Percentiles rank a stretch among this genome's conserved stretches.
Conservation (phyloP, 64 coral and sea anemone genomes). For the Astreopora myriophthalma region DNA sequence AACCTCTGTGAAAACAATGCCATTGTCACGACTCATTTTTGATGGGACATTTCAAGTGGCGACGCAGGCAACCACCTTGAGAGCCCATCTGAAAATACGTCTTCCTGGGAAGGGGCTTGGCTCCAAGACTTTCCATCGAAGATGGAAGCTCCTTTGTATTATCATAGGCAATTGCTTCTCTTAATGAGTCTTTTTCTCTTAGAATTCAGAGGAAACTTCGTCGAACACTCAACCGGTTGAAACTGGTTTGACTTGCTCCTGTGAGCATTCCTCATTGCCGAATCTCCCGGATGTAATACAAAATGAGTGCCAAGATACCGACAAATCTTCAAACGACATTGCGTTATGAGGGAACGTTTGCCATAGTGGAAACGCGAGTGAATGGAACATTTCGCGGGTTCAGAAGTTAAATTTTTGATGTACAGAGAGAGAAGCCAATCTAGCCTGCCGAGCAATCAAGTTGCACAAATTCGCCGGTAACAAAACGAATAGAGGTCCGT, state of each 20-base stretch:
- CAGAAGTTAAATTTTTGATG: neutral
- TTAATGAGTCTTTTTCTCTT: no score
- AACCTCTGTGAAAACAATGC: no score
- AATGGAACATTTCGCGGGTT: neutral
- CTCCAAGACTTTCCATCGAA: no score
- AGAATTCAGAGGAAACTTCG: neutral
- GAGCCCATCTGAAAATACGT: no score
- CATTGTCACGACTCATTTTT: no score
- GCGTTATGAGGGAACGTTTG: neutral
- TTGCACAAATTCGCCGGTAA: no score
- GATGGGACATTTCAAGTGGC: no score
- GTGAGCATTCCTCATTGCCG: neutral
- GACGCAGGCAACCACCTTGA: no score
- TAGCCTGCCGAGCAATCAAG: neutral
- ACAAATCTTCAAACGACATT: neutral
- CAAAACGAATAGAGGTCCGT: no score
- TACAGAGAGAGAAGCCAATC: neutral
- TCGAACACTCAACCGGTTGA: neutral
- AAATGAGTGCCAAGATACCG: neutral
- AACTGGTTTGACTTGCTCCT: conserved; percentile 26
- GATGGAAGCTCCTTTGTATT: no score
- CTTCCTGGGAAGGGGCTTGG: no score
- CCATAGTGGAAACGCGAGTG: neutral
- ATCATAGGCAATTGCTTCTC: no score
- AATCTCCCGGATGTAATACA: conserved; percentile 45